Conservation (phyloP, 30 jellyfish, hydroid and myxozoan species). For the Chrysaora quinquecirrha region DNA sequence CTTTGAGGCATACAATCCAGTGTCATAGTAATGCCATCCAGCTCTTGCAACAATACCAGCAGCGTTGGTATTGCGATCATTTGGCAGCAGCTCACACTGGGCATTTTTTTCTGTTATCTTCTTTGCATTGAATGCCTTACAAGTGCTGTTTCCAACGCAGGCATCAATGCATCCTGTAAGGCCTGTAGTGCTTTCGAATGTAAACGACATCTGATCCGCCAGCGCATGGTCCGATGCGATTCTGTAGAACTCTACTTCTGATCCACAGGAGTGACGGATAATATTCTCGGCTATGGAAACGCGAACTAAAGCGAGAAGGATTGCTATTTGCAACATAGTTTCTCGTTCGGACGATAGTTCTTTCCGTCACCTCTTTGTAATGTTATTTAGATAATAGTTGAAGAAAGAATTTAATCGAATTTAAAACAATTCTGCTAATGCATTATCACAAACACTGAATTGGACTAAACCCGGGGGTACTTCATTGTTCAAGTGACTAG, state of each 20-base stretch:
- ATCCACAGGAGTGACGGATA: slow-evolving; percentile 30
- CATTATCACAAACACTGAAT: too few species aligned
- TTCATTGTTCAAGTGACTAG: too few species aligned
- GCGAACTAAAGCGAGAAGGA: too few species aligned
- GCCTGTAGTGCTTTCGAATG: slow-evolving; percentile 10
- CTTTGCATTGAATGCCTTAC: slow-evolving; percentile 54
- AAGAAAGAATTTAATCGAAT: too few species aligned
- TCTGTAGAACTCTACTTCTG: slow-evolving; percentile 39
- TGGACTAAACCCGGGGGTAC: too few species aligned
- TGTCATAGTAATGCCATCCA: slow-evolving; percentile 59
- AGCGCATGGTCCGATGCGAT: slow-evolving; percentile 39
- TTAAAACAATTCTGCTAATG: too few species aligned
- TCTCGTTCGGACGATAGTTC: too few species aligned
- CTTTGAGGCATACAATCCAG: slow-evolving; percentile 35
- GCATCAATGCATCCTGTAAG: slow-evolving; percentile 27
- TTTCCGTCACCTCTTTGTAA: too few species aligned
- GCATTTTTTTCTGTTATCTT: not conserved
- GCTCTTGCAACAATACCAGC: slow-evolving; percentile 23
- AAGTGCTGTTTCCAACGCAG: slow-evolving; percentile 15
- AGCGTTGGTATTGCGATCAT: slow-evolving; percentile 32
- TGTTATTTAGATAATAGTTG: too few species aligned
- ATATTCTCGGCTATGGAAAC: slow-evolving; percentile 21
- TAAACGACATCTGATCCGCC: slow-evolving; percentile 3
- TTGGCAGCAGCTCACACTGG: slow-evolving; percentile 33
- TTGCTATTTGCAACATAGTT: too few species aligned